phyloP scores from a whole-genome alignment of 2,113 vertebrate species.

The Triplophysa tibetana region DNA sequence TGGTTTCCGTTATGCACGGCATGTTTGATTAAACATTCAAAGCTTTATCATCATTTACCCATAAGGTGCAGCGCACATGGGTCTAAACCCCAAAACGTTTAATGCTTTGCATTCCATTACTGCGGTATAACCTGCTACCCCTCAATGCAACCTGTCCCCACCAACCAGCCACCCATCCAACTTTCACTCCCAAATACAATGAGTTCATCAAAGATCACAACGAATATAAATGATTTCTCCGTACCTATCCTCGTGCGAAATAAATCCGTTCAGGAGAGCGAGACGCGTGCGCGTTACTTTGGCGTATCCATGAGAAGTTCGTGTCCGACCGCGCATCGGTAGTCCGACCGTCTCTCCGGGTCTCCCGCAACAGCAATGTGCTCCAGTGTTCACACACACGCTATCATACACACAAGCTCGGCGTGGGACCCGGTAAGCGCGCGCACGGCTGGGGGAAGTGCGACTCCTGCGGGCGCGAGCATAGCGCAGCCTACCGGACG shows the following conservation, averaged over 20 bases:
- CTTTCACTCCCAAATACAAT: constrained; percentile 13
- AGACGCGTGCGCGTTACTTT: constrained; percentile 32
- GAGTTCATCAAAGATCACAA: constrained; percentile 15
- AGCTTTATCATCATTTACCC: not conserved
- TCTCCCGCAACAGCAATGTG: constrained; percentile 42
- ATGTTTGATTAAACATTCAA: not conserved
- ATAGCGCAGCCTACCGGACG: constrained; percentile 71
- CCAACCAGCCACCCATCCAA: constrained; percentile 15
- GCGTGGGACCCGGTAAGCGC: constrained; percentile 30
- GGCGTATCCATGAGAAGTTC: constrained; percentile 47
- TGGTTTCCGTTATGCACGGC: not conserved
- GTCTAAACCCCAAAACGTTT: not conserved
- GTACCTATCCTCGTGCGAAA: constrained; percentile 32
- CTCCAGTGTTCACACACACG: constrained; percentile 13
- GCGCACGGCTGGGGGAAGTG: constrained; percentile 39
- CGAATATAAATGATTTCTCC: not conserved
- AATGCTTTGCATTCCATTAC: constrained; percentile 1
- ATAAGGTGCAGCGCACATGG: not conserved
- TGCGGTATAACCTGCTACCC: constrained; percentile 24
- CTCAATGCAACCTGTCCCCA: not conserved
- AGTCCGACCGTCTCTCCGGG: constrained; percentile 30
- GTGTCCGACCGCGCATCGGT: constrained; percentile 37
- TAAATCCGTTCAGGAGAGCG: constrained; percentile 21
- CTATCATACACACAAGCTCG: constrained; percentile 20
- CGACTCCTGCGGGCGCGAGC: constrained; percentile 48